phyloP scores from a whole-genome alignment of 2,113 vertebrate species.

The Eulemur rufifrons region DNA sequence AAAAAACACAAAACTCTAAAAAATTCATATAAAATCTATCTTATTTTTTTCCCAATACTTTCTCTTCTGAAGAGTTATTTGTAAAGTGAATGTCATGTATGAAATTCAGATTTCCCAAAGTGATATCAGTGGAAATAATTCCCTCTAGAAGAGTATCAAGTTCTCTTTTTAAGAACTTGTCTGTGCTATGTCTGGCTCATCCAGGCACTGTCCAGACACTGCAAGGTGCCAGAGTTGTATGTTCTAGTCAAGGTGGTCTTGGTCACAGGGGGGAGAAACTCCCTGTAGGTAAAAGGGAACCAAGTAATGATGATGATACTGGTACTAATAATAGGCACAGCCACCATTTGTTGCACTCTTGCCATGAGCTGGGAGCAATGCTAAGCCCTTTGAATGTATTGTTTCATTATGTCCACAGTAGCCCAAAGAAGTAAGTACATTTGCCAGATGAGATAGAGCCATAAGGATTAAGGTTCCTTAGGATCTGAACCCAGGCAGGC shows the following conservation, averaged over 20 bases:
- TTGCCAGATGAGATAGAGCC: not conserved
- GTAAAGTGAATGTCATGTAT: not conserved
- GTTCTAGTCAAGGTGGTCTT: not conserved
- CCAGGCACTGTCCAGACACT: not conserved
- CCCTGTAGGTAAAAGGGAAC: not conserved
- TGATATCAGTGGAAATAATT: not conserved
- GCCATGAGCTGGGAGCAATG: not conserved
- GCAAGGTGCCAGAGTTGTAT: not conserved
- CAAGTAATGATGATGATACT: not conserved
- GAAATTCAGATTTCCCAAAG: not conserved
- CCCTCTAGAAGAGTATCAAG: not conserved
- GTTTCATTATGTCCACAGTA: not conserved
- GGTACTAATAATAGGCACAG: no score
- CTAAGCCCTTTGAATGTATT: not conserved
- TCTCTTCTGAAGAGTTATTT: not conserved
- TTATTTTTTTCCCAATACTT: not conserved
- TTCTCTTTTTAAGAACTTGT: slow-evolving; percentile 11
- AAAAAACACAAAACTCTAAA: not conserved
- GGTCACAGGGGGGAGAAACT: not conserved
- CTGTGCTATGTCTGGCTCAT: not conserved
- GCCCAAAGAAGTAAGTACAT: not conserved
- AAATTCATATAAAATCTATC: not conserved
- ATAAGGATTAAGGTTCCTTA: not conserved
- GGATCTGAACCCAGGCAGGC: not conserved
- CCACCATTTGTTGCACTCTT: not conserved